Evolutionary conservation across 1,140 invertebrate species (phyloP), one percentile per base, ranked within the genome.

Genomic region (Aphaenogaster floridana): DNA sequence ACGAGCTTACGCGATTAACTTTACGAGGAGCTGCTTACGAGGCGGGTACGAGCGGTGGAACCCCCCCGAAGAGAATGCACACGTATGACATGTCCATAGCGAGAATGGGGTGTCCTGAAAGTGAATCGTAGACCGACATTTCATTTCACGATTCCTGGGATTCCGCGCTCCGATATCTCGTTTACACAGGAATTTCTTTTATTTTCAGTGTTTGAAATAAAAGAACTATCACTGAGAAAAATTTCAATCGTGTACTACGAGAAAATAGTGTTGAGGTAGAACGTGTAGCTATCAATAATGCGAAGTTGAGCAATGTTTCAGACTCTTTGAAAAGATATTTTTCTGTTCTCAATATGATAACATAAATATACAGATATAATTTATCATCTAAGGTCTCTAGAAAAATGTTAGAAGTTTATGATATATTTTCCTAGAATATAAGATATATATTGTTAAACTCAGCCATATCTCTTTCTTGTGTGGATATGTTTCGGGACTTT

Each of bases 141-240:
- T 69, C 21, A 54, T 80, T 64, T 69, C 13, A 54, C 48, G 36
- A 54, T 80, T 42, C 15, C 48, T 45, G 13, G 21, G 42, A 79
- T 78, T 68, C 34, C 77, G 45, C 15, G n/a, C 9, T 42, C 2
- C 63, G 34, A 80, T 80, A 80, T 80, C 48, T 17, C 7, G 9
- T 34, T 45, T 68, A 54, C n/a, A 11, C n/a, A n/a, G 17, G 36
- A 54, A 42, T 80, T 52, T 54, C 36, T 39, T 17, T 36, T 48
- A 50, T 66, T 69, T 80, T 45, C 15, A 50, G 8, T 4, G 3
- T 15, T 9, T 45, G 5, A 36, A 17, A 36, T 66, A n/a, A 36
- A 57, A 54, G 9, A 39, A 50, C n/a, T 13, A 36, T 28, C 17
- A 11, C 17, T 5, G 15, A 64, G 8, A 64, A 36, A 34, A 36